Base-by-base conservation (phyloP, 2,888 invertebrate species). In the Hypercompe scribonia region DNA sequence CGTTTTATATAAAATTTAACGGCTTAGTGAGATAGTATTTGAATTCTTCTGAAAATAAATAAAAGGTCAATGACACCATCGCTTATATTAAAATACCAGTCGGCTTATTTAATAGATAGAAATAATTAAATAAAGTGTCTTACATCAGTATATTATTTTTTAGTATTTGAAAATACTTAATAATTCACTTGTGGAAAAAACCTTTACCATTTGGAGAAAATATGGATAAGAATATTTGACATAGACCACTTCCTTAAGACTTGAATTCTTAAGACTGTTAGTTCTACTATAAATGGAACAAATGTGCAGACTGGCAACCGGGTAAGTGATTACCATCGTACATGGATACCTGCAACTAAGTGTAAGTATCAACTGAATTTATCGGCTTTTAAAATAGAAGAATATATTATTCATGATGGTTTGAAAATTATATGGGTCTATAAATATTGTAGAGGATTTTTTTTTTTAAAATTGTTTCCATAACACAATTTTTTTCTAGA, bases 41-140 rank as follows among this genome's bases (percentile, higher is more conserved):
- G 79, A 78, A 87, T 84, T 86, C 80, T 68, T 78, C 88, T 85
- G 73, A 72, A 88, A 89, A 89, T 89, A 89, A 84, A 84, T 74
- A 34, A 81, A 85, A 89, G 89, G 85, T 89, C 89, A 89, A 79
- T 89, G 85, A 87, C 88, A 89, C 80, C 67, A 70, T 64, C 69
- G 78, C 33, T 71, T 80, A 79, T 74, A 13, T 66, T 61, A 68
- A 80, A 79, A 79, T 81, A 81, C 81, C 78, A 79, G 71, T 77
- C 76, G 78, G 81, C 80, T 79, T 84, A 85, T 88, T 86, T 86
- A 81, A 81, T 79, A 78, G 75, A 76, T 79, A 82, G 85, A 85
- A 86, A 88, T 88, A 31, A 46, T 46, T 42, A 31, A 24, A 33
- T 50, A 67, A 50, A 24, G 33, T 3, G 34, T 68, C 13, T 33